Evolutionary conservation across 2,888 invertebrate genomes (phyloP).

Genomic region (Danaus chrysippus): DNA sequence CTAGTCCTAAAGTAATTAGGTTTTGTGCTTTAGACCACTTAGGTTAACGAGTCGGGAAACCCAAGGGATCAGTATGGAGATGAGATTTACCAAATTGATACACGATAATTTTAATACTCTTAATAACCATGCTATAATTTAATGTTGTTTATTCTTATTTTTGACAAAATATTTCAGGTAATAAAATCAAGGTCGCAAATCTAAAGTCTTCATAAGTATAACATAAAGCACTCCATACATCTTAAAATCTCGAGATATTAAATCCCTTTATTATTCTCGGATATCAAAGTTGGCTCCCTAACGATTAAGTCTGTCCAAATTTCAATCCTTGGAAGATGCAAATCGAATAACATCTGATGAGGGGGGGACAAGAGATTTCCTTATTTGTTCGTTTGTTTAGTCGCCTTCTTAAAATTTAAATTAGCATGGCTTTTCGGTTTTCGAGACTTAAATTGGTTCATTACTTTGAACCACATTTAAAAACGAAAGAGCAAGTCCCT

Average conservation of each 20-base stretch:
- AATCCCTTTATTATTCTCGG: slow-evolving; percentile 25
- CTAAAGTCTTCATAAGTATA: not conserved
- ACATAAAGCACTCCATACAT: slow-evolving; percentile 15
- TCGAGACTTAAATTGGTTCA: slow-evolving; percentile 50
- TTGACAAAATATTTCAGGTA: no score
- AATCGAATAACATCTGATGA: slow-evolving; percentile 48
- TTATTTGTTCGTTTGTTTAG: slow-evolving; percentile 45
- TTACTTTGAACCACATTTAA: slow-evolving; percentile 38
- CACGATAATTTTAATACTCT: slow-evolving; percentile 12
- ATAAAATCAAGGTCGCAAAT: not conserved
- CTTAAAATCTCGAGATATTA: slow-evolving; percentile 24
- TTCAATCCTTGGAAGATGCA: slow-evolving; percentile 34
- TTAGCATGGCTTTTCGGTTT: slow-evolving; percentile 39
- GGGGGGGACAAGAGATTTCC: slow-evolving; percentile 33
- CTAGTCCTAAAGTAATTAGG: slow-evolving; percentile 51
- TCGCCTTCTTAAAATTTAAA: slow-evolving; percentile 43
- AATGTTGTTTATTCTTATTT: not conserved
- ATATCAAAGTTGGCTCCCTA: slow-evolving; percentile 19
- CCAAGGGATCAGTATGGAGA: slow-evolving; percentile 48
- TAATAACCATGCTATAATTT: not conserved
- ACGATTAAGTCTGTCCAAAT: slow-evolving; percentile 31
- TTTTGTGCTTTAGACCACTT: slow-evolving; percentile 54
- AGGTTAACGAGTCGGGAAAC: slow-evolving; percentile 52
- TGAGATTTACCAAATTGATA: slow-evolving; percentile 20
- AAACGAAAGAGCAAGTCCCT: slow-evolving; percentile 13